Conservation (phyloP, 2,888 invertebrate species). For the Rhamnusium bicolor region DNA sequence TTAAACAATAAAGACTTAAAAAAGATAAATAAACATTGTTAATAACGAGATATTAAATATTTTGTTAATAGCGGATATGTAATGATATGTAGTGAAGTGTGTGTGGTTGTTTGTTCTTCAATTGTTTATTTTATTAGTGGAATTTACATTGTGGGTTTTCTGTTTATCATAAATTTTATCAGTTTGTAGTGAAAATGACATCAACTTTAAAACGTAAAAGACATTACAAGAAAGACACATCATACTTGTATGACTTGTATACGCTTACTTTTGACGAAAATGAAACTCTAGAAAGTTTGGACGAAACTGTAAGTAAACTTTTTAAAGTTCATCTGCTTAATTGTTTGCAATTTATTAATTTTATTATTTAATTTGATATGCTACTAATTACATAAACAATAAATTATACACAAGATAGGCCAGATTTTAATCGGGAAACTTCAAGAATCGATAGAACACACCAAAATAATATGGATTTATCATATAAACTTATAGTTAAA, state of each 20-base stretch:
- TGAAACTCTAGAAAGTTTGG: constrained; percentile 83
- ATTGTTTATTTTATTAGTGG: constrained; percentile 28
- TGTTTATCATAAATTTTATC: constrained; percentile 5
- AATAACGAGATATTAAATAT: background rate
- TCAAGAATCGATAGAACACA: too few species aligned
- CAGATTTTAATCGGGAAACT: too few species aligned
- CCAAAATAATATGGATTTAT: too few species aligned
- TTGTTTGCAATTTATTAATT: background rate
- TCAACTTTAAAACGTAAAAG: constrained; percentile 73
- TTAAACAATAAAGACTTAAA: background rate
- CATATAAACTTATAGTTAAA: too few species aligned
- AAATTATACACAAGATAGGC: too few species aligned
- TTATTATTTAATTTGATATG: background rate
- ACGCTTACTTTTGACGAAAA: constrained; percentile 89
- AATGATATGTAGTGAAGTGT: background rate
- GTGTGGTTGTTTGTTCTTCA: background rate
- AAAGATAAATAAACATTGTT: background rate
- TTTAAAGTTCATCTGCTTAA: background rate
- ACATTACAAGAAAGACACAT: constrained; percentile 90
- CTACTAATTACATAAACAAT: too few species aligned
- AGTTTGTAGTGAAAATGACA: constrained; percentile 59
- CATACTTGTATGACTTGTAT: constrained; percentile 87
- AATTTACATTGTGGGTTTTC: constrained; percentile 18
- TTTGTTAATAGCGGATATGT: constrained; percentile 1
- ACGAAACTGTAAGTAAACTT: constrained; percentile 76